phyloP scores from a whole-genome alignment of 1,140 invertebrate species.

The Zaprionus ornatus region DNA sequence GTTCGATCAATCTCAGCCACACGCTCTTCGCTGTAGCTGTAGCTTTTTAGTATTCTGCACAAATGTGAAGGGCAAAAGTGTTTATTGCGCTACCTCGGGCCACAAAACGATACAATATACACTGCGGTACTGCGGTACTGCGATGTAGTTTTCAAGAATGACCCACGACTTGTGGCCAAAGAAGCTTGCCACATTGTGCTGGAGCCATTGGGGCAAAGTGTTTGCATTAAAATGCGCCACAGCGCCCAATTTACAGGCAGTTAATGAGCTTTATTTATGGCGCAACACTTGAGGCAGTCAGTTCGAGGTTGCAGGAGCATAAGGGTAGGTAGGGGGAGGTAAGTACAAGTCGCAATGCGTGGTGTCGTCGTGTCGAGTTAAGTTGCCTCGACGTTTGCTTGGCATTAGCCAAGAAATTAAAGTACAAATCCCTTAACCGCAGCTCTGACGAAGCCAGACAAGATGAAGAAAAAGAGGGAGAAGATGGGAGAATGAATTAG shows the following conservation, averaged over 20 bases:
- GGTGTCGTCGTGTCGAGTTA: background rate
- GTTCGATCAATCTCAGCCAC: background rate
- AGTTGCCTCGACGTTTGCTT: conserved; percentile 38
- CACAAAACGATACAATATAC: background rate
- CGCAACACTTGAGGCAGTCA: conserved; percentile 29
- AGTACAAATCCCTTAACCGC: conserved; percentile 72
- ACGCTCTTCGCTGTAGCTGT: background rate
- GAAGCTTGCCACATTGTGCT: background rate
- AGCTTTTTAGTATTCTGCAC: conserved; percentile 2
- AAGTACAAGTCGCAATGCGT: background rate
- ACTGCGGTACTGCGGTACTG: background rate
- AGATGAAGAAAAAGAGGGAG: background rate
- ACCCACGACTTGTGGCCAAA: background rate
- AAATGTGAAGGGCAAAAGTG: background rate
- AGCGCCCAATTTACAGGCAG: conserved; percentile 37
- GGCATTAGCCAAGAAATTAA: conserved; percentile 71
- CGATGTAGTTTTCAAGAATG: background rate
- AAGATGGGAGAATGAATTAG: background rate
- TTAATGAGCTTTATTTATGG: conserved; percentile 48
- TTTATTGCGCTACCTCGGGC: conserved; percentile 25
- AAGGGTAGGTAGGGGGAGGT: background rate
- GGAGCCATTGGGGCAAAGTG: conserved; percentile 6
- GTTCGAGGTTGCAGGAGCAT: background rate
- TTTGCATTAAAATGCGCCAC: conserved; percentile 41
- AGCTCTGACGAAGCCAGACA: conserved; percentile 35